These are phyloP conservation scores for Phenacoccus solenopsis DNA, from an alignment of 1,140 invertebrate species.

Conservation along the genomic window DNA sequence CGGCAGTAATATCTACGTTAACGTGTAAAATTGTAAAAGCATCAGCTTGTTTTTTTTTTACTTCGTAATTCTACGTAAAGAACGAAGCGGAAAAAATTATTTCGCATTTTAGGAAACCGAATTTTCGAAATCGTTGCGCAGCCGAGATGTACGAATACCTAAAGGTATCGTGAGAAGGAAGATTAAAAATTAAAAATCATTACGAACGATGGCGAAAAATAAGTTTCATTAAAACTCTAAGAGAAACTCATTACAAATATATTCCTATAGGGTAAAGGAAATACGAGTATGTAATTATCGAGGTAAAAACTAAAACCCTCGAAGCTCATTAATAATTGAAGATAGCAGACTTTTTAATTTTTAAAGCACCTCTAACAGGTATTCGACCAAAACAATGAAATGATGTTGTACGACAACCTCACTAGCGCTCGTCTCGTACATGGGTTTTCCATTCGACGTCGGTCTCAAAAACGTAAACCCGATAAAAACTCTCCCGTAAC, in stretches of 20 bases:
- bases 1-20: too few relatives aligned
- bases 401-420: neutral
- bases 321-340: neutral
- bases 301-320: neutral
- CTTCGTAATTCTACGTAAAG: too few relatives aligned
- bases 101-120: too few relatives aligned
- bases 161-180: neutral
- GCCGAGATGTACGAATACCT: too few relatives aligned
- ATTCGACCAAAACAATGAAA: neutral
- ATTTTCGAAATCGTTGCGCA: too few relatives aligned
- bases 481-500: neutral
- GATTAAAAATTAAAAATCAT: constrained; percentile 1
- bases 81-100: too few relatives aligned
- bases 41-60: too few relatives aligned
- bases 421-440: too few relatives aligned
- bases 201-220: neutral
- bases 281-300: neutral
- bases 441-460: too few relatives aligned
- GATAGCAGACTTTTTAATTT: neutral
- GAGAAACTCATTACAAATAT: neutral
- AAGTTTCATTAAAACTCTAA: neutral
- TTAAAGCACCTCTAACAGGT: neutral
- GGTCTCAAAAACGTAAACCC: too few relatives aligned
- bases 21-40: too few relatives aligned
- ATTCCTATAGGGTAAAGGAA: constrained; percentile 1